Evolutionary conservation across 2,888 invertebrate genomes (phyloP).

Genomic region (Cheilosia urbana): DNA sequence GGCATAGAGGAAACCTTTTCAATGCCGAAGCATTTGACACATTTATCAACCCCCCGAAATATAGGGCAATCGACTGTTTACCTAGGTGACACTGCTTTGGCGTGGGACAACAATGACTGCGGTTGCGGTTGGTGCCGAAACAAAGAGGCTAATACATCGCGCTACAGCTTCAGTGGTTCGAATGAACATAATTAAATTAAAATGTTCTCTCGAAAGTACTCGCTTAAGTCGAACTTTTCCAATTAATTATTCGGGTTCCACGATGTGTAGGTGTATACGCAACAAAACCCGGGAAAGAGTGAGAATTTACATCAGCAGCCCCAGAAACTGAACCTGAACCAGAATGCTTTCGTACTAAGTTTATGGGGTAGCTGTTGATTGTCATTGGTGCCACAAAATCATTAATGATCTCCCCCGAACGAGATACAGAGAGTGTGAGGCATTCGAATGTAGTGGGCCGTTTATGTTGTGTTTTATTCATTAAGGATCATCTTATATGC

Average conservation of each 20-base stretch:
- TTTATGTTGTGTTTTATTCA: conserved; percentile 38
- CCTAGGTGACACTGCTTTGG: neutral
- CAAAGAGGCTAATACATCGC: conserved; percentile 2
- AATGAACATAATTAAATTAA: conserved; percentile 69
- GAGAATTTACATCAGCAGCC: conserved; percentile 53
- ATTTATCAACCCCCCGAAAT: conserved; percentile 5
- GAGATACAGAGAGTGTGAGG: neutral
- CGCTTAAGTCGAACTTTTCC: conserved; percentile 60
- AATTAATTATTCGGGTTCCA: conserved; percentile 61
- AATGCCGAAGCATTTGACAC: too few species aligned
- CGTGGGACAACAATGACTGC: neutral
- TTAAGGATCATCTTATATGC: conserved; percentile 57
- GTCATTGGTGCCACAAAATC: conserved; percentile 59
- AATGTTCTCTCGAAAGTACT: conserved; percentile 44
- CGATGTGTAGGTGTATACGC: conserved; percentile 22
- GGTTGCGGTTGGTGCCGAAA: neutral
- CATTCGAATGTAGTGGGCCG: neutral
- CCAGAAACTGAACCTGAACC: neutral
- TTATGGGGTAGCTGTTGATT: conserved; percentile 24
- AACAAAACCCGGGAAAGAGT: conserved; percentile 4
- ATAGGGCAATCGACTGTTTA: neutral
- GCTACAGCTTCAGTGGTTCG: conserved; percentile 42
- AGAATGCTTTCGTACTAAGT: conserved; percentile 17
- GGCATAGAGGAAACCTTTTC: too few species aligned
- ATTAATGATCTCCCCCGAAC: conserved; percentile 49